phyloP scores from a whole-genome alignment of 2,797 vertebrate genomes.

The Eulemur albifrons region DNA sequence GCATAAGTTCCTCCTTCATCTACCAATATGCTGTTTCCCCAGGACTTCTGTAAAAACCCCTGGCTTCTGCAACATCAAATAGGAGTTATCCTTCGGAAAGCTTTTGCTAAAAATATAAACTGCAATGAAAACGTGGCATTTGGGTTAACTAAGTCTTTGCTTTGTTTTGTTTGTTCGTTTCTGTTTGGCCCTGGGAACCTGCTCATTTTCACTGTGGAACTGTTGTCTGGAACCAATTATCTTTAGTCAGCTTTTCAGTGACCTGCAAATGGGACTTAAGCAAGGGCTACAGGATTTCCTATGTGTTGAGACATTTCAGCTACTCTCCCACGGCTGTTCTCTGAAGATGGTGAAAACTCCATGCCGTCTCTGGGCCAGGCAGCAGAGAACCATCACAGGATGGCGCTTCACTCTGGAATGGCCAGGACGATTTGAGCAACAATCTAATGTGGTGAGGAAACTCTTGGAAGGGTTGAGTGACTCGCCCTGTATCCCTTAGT shows the following conservation, averaged over 20 bases:
- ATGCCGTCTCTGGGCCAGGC: background rate
- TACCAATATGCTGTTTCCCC: background rate
- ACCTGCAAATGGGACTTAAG: background rate
- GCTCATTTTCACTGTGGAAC: slow-evolving; percentile 36
- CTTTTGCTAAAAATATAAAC: background rate
- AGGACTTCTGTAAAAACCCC: background rate
- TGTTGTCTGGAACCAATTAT: background rate
- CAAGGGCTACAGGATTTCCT: background rate
- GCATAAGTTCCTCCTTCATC: background rate
- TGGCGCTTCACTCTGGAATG: background rate
- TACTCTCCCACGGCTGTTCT: background rate
- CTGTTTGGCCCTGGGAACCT: background rate
- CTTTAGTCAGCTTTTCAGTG: background rate
- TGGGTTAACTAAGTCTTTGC: background rate
- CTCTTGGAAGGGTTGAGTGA: slow-evolving; percentile 10
- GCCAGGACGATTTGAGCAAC: background rate
- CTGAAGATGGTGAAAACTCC: background rate
- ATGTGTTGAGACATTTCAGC: background rate
- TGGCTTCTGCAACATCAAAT: background rate
- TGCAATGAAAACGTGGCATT: background rate
- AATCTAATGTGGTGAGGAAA: background rate
- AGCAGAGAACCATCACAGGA: background rate
- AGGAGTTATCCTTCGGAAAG: background rate
- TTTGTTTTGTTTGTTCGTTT: background rate
- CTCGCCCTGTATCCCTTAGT: background rate